Percentiles rank a stretch among this genome's conserved stretches.
Conservation (phyloP, 2,113 vertebrate species). For the Nothocercus julius region DNA sequence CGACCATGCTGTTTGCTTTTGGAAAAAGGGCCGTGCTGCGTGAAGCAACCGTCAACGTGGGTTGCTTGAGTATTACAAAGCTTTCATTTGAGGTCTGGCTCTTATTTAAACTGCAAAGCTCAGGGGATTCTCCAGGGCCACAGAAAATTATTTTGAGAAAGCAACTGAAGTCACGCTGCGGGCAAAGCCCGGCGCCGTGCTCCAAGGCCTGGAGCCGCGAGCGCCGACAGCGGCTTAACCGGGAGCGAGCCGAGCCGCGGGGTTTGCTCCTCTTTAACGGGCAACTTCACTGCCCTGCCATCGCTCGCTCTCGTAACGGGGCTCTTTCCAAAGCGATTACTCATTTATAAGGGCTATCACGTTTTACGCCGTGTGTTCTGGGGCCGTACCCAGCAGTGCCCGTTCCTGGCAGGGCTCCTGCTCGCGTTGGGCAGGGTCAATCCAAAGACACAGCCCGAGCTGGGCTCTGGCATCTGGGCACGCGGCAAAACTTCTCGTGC, state of each 20-base stretch:
- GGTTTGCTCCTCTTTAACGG: background rate
- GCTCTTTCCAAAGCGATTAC: slow-evolving; percentile 18
- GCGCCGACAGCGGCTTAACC: background rate
- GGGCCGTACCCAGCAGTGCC: background rate
- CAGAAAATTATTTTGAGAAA: slow-evolving; percentile 55
- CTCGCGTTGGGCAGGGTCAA: fast-evolving
- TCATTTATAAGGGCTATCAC: background rate
- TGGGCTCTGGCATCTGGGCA: background rate
- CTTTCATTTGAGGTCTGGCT: slow-evolving; percentile 55
- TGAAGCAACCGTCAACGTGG: background rate
- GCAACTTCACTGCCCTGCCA: background rate
- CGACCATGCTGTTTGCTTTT: background rate
- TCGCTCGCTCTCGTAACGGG: background rate
- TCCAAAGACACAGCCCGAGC: fast-evolving
- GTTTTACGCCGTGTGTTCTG: background rate
- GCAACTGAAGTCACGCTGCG: background rate
- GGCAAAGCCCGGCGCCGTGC: no score
- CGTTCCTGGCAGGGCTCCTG: background rate
- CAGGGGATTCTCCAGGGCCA: slow-evolving; percentile 48
- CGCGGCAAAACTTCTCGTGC: no score
- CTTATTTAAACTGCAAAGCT: slow-evolving; percentile 56
- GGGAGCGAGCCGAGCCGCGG: background rate
- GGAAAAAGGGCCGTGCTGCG: background rate
- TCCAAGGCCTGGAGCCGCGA: no score
- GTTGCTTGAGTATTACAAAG: background rate